Base-by-base conservation (phyloP, 2,797 vertebrate genomes). In the Lagodon rhomboides region DNA sequence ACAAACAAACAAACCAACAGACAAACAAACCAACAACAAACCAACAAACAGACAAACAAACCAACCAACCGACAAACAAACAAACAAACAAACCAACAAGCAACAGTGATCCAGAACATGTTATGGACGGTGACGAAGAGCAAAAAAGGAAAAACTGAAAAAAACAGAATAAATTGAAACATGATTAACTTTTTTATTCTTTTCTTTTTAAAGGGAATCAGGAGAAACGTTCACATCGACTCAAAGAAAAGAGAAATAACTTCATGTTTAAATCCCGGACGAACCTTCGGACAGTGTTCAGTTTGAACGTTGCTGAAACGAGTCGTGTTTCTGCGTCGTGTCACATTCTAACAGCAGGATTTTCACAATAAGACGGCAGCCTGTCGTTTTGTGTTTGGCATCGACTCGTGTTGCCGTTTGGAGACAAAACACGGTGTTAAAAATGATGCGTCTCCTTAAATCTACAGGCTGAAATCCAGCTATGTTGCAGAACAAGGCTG, bases 281-380 rank as follows among this genome's bases (percentile, higher is more conserved):
- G 1, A 0, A 25, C 16, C 27, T 46, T 1, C 10, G 30, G 12
- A 15, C 1, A 0, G 2, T n/a, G 3, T 72, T 27, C 20, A 22
- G 23, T 22, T 46, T 1, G 30, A 17, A 53, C 3, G 1, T 18
- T 27, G 38, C 38, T 62, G 22, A 62, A 53, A 61, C 3, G 2
- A 10, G 11, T 15, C 2, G 0, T 50, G 16, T 63, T 55, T 68
- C 22, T 2, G 38, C 30, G 16, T 30, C 55, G 1, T 56, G 72
- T 58, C n/a, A 3, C 44, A 25, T 49, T 65, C 23, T 7, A 58
- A 18, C n/a, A 38, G 4, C 22, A 18, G 41, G 16, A 22, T 18
- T 38, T 54, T 8, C n/a, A 71, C 61, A 25, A 3, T 41, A 22
- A 51, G 20, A 65, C 13, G 12, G 16, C 68, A 73, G 77, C 11